phyloP scores from a whole-genome alignment of 23 tunicate genomes.

The Halocynthia aurantium region DNA sequence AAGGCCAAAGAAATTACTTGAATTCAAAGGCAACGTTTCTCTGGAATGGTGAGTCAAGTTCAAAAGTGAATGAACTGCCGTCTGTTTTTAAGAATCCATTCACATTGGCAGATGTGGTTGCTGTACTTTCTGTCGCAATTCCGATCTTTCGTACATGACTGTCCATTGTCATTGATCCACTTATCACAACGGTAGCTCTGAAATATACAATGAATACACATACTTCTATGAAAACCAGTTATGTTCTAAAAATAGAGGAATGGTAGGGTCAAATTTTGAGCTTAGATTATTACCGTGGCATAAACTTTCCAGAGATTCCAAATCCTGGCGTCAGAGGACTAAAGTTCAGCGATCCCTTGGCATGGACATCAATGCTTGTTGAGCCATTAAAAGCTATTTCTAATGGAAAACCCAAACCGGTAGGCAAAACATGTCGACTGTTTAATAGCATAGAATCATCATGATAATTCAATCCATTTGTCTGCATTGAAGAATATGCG shows the following conservation, averaged over 20 bases:
- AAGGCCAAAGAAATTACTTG: slow-evolving; percentile 20
- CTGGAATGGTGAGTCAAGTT: slow-evolving; percentile 58
- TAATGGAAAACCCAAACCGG: slow-evolving; percentile 83
- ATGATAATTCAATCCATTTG: slow-evolving; percentile 64
- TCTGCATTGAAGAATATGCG: slow-evolving; percentile 26
- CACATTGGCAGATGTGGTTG: slow-evolving; percentile 44
- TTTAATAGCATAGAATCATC: slow-evolving; percentile 66
- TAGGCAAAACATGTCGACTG: slow-evolving; percentile 62
- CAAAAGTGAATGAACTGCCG: slow-evolving; percentile 33
- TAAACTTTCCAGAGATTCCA: slow-evolving; percentile 17
- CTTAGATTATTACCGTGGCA: slow-evolving; percentile 19
- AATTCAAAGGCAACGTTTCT: slow-evolving; percentile 52
- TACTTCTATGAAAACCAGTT: not conserved
- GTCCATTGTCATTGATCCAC: slow-evolving; percentile 72
- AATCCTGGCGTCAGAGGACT: slow-evolving; percentile 23
- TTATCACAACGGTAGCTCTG: slow-evolving; percentile 78
- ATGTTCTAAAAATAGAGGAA: no score
- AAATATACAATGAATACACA: not conserved
- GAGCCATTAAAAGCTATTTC: slow-evolving; percentile 77
- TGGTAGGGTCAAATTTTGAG: not conserved
- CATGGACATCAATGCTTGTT: slow-evolving; percentile 71
- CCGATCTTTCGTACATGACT: slow-evolving; percentile 59
- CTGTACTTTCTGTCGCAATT: slow-evolving; percentile 59
- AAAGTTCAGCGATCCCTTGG: slow-evolving; percentile 54
- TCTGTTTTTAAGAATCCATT: slow-evolving; percentile 32